Conservation (phyloP, 92 coral and sea anemone species). For the Actinernus sp. region DNA sequence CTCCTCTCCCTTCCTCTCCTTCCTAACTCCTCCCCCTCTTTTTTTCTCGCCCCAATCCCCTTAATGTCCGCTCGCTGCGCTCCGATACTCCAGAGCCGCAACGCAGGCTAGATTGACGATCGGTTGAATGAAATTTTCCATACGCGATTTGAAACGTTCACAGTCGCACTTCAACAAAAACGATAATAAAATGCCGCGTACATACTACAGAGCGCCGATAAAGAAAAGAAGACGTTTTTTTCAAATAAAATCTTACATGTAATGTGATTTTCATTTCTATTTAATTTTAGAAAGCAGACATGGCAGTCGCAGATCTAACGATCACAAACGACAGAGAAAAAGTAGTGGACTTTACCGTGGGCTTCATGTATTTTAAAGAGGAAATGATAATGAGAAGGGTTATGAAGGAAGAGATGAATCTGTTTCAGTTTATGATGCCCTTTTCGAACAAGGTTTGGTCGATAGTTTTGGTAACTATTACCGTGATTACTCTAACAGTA, state of each 20-base stretch:
- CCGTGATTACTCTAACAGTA: slow-evolving; percentile 19
- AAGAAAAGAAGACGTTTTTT: neutral
- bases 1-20: too few species aligned
- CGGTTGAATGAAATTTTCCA: too few species aligned
- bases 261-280: neutral
- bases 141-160: too few species aligned
- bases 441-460: slow-evolving; percentile 66
- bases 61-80: too few species aligned
- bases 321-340: slow-evolving; percentile 50
- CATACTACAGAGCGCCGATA: neutral
- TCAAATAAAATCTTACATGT: too few species aligned
- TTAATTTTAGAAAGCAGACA: slow-evolving; percentile 56
- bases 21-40: too few species aligned
- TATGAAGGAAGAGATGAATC: slow-evolving; percentile 12
- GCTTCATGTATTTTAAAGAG: slow-evolving; percentile 63
- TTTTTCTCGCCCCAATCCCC: too few species aligned
- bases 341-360: slow-evolving; percentile 57
- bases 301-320: slow-evolving; percentile 59
- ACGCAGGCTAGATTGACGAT: too few species aligned
- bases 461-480: slow-evolving; percentile 25
- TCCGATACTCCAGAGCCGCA: too few species aligned
- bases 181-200: too few species aligned
- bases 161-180: too few species aligned
- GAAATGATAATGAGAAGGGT: slow-evolving; percentile 48
- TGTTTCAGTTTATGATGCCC: slow-evolving; percentile 65